Percentiles rank a stretch among this genome's conserved stretches.
phyloP scores from a whole-genome alignment of 2,888 invertebrate species.

The Drosophila formosana region DNA sequence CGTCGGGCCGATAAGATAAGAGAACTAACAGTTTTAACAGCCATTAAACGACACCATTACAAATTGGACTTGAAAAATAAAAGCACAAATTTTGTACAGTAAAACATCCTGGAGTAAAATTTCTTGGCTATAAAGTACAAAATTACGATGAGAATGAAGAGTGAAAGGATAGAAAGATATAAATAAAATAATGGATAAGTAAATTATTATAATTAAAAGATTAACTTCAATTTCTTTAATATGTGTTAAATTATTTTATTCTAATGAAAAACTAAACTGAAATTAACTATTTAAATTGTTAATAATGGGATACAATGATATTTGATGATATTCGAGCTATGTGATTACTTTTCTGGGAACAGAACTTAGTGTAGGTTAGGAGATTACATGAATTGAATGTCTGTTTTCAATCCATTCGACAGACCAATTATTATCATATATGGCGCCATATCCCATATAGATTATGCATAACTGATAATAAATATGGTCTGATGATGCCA shows the following conservation, averaged over 20 bases:
- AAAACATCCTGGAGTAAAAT: too few species aligned
- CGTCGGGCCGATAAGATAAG: constrained; percentile 44
- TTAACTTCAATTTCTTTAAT: too few species aligned
- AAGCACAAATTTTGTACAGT: neutral
- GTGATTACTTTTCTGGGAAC: neutral
- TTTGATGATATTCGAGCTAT: too few species aligned
- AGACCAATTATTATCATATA: neutral
- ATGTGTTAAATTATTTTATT: too few species aligned
- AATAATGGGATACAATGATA: too few species aligned
- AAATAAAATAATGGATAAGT: too few species aligned
- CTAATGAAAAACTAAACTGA: too few species aligned
- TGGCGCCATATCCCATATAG: constrained; percentile 4
- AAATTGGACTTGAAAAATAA: constrained; percentile 4
- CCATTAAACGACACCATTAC: constrained; percentile 1
- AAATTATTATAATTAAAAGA: too few species aligned
- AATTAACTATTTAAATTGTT: too few species aligned
- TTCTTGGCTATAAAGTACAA: too few species aligned
- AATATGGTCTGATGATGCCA: constrained; percentile 8
- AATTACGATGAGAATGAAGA: too few species aligned
- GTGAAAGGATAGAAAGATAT: too few species aligned
- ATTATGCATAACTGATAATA: constrained; percentile 6
- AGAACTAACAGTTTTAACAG: constrained; percentile 9
- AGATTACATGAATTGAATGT: neutral
- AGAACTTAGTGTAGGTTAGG: neutral
- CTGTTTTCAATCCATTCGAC: neutral